Evolutionary conservation across 2,113 vertebrate species (phyloP).

Genomic region (Caloenas nicobarica): DNA sequence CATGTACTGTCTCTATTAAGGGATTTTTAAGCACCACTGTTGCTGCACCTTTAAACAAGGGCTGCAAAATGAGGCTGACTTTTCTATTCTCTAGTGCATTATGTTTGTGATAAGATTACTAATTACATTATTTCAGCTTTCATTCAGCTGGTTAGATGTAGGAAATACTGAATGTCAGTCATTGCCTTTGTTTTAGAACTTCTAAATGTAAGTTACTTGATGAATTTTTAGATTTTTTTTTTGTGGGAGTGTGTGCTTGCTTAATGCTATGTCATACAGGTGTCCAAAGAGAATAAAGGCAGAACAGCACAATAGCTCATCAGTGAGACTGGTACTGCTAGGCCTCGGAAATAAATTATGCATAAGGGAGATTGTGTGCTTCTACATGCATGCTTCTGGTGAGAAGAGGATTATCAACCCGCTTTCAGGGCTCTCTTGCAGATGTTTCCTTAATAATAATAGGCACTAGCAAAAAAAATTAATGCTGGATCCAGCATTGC

Average conservation of each 20-base stretch:
- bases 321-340: not conserved
- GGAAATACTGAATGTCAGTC: not conserved
- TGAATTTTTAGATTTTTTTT: not conserved
- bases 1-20: not conserved
- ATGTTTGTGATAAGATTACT: not conserved
- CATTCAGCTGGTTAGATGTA: not conserved
- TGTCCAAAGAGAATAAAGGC: not conserved
- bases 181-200: not conserved
- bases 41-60: not conserved
- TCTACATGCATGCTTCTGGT: not conserved
- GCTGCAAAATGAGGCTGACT: not conserved
- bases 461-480: not conserved
- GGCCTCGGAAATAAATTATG: conserved; percentile 21
- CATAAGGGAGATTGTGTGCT: not conserved
- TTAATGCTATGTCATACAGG: not conserved
- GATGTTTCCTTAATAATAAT: not conserved
- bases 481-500: not conserved
- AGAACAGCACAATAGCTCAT: not conserved
- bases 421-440: not conserved
- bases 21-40: not conserved
- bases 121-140: not conserved
- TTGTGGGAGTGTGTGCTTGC: not conserved
- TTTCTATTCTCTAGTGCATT: not conserved
- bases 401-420: not conserved
- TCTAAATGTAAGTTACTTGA: not conserved